Conservation (phyloP, 2,888 invertebrate species). For the Lepetodrilus schrolli region DNA sequence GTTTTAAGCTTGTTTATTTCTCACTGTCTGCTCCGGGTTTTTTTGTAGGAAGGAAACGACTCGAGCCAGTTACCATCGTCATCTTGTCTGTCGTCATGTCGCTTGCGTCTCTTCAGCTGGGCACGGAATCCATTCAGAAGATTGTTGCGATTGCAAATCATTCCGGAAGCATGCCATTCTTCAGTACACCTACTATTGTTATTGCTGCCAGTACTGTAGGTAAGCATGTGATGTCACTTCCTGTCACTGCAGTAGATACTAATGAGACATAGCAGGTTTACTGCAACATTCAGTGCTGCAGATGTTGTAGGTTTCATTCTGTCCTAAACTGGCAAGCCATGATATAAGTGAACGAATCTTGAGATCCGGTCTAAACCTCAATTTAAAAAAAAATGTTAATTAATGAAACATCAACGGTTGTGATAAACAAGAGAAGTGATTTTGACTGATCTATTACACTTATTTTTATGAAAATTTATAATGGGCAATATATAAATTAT, state of each 20-base stretch:
- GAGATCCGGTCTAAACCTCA: too few species aligned
- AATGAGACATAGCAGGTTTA: neutral
- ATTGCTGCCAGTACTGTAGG: constrained; percentile 68
- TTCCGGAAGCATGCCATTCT: constrained; percentile 49
- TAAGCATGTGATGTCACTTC: constrained; percentile 30
- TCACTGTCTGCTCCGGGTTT: neutral
- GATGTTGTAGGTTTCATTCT: too few species aligned
- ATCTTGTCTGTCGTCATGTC: constrained; percentile 77
- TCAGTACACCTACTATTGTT: constrained; percentile 63
- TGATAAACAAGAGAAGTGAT: too few species aligned
- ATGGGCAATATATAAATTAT: too few species aligned
- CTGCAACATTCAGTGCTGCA: neutral
- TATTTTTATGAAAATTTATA: too few species aligned
- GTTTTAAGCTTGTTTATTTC: too few species aligned
- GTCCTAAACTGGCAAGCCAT: too few species aligned
- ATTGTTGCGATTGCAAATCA: constrained; percentile 63
- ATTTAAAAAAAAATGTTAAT: too few species aligned
- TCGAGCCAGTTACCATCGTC: constrained; percentile 76
- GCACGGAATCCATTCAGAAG: constrained; percentile 72
- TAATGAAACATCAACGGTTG: too few species aligned
- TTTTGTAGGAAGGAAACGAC: constrained; percentile 71
- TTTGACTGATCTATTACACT: too few species aligned
- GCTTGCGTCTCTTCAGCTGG: constrained; percentile 76
- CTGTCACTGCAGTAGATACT: neutral
- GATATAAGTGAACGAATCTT: too few species aligned